Conservation (phyloP, 2,797 vertebrate species). For the Myiotriccus ornatus region DNA sequence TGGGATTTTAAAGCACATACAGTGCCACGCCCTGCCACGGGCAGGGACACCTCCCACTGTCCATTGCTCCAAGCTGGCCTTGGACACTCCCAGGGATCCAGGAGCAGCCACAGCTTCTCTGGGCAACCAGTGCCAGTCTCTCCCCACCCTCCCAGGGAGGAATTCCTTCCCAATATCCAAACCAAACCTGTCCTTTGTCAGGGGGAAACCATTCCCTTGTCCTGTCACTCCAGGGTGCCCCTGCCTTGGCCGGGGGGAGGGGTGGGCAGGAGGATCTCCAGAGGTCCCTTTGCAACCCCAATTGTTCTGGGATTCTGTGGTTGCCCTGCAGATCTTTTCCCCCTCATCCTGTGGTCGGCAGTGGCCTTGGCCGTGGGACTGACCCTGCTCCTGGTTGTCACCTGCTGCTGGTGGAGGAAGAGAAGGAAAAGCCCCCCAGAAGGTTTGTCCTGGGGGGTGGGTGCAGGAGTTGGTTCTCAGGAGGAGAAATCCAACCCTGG, state of each 20-base stretch:
- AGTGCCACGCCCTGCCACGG: no score
- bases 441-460: not conserved
- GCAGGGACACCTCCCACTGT: no score
- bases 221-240: not conserved
- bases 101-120: no score
- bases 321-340: not conserved
- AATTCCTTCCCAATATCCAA: not conserved
- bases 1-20: no score
- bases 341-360: fast-evolving
- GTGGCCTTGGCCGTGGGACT: not conserved
- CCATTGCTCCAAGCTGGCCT: not conserved
- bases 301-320: not conserved
- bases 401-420: not conserved
- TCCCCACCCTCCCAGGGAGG: not conserved
- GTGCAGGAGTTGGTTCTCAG: not conserved
- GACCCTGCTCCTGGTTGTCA: fast-evolving
- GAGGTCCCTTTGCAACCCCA: not conserved
- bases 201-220: not conserved
- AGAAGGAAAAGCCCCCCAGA: fast-evolving
- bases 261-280: not conserved
- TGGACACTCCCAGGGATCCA: not conserved
- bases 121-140: no score
- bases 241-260: not conserved
- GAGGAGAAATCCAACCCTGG: not conserved
- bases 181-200: not conserved